Percentiles rank a stretch among this genome's conserved stretches.
Conservation (phyloP, 2,113 vertebrate genomes). For the Misgurnus mizolepis region DNA sequence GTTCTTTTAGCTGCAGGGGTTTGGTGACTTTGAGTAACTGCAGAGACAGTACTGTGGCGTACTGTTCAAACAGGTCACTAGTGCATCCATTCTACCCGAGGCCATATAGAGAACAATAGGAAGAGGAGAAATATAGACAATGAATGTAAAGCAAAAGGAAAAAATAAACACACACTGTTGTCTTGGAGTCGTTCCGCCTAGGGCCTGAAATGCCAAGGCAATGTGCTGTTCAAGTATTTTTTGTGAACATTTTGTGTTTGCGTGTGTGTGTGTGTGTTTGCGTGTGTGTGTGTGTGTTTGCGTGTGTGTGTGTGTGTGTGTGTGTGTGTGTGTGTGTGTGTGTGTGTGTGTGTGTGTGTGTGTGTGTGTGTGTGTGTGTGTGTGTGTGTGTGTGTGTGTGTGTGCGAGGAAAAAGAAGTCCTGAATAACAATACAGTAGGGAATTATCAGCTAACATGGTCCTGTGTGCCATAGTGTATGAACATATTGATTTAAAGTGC, state of each 20-base stretch:
- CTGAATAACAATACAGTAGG: neutral
- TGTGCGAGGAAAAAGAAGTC: conserved; percentile 36
- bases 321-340: neutral
- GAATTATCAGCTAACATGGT: neutral
- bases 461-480: neutral
- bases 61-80: conserved; percentile 66
- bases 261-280: no score
- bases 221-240: neutral
- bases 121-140: neutral
- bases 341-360: no score
- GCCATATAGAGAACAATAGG: conserved; percentile 43
- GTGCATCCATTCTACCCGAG: conserved; percentile 57
- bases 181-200: conserved; percentile 54
- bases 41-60: conserved; percentile 54
- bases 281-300: neutral
- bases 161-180: conserved; percentile 62
- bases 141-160: conserved; percentile 44
- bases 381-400: neutral
- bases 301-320: conserved; percentile 6
- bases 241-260: neutral
- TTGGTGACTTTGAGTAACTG: conserved; percentile 39
- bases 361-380: neutral
- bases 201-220: conserved; percentile 51
- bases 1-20: conserved; percentile 53
- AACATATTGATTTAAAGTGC: neutral